Evolutionary conservation across 1,140 invertebrate genomes (phyloP).

Genomic region (Cheumatopsyche charites): DNA sequence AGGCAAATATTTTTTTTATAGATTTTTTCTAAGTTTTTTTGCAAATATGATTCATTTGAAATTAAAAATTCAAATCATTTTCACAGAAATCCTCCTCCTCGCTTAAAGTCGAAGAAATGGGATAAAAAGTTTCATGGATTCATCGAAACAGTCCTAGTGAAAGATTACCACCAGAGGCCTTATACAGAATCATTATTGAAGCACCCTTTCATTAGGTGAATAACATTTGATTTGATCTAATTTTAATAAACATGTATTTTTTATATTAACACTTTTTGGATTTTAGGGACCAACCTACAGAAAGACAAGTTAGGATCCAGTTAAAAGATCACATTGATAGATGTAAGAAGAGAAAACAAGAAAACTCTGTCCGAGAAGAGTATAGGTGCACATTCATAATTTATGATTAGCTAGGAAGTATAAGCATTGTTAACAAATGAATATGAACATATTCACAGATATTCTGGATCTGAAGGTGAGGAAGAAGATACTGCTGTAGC

Average conservation of each 20-base stretch:
- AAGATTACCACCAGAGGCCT: slow-evolving; percentile 97
- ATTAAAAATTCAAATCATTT: slow-evolving; percentile 9
- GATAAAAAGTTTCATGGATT: slow-evolving; percentile 91
- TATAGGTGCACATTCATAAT: slow-evolving; percentile 61
- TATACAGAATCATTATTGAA: slow-evolving; percentile 98
- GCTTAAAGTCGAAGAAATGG: slow-evolving; percentile 99
- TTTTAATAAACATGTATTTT: neutral
- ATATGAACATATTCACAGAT: slow-evolving; percentile 55
- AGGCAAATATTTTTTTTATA: slow-evolving; percentile 64
- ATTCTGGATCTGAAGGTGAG: slow-evolving; percentile 87
- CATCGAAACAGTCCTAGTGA: slow-evolving; percentile 75
- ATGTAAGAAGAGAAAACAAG: slow-evolving; percentile 92
- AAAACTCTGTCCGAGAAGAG: slow-evolving; percentile 80
- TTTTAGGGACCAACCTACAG: slow-evolving; percentile 90
- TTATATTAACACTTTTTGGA: neutral
- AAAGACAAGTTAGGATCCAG: slow-evolving; percentile 96
- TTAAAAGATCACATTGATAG: slow-evolving; percentile 99
- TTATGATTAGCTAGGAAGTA: no score
- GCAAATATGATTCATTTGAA: neutral
- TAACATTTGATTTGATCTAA: no score
- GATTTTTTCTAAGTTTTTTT: neutral
- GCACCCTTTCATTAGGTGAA: slow-evolving; percentile 91
- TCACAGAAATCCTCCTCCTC: slow-evolving; percentile 85
- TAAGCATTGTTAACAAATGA: no score
- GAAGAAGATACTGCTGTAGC: slow-evolving; percentile 84